Percentiles rank a stretch among this genome's conserved stretches.
phyloP scores from a whole-genome alignment of 2,797 vertebrate genomes.

The Pseudochirops corinnae region DNA sequence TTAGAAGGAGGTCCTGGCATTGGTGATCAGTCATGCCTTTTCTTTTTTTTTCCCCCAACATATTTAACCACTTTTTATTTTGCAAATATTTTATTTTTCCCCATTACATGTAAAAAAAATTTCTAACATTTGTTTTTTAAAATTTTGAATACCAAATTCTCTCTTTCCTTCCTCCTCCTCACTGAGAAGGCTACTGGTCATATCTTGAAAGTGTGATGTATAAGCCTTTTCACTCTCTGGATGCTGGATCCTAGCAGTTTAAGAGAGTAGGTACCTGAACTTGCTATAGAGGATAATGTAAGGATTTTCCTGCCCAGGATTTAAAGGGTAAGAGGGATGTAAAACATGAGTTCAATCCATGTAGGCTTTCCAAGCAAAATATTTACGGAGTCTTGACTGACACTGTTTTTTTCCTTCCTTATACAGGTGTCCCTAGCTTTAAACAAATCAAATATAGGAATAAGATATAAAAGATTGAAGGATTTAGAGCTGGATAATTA shows the following conservation, averaged over 20 bases:
- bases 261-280: neutral
- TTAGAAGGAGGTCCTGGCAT: neutral
- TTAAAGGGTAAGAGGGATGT: neutral
- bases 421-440: neutral
- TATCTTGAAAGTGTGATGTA: fast-evolving
- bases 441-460: neutral
- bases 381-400: neutral
- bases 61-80: neutral
- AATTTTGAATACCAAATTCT: neutral
- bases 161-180: neutral
- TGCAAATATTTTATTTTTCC: neutral
- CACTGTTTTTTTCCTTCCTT: neutral
- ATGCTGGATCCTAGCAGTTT: neutral
- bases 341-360: neutral
- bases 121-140: neutral
- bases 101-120: neutral
- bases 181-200: neutral
- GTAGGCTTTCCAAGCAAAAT: neutral
- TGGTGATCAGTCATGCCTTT: neutral
- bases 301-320: neutral
- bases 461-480: neutral
- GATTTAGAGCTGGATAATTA: neutral
- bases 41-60: neutral
- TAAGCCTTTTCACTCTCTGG: neutral
- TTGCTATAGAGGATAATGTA: neutral